Conservation (phyloP, 1,140 invertebrate species). For the Drosophila mojavensis region DNA sequence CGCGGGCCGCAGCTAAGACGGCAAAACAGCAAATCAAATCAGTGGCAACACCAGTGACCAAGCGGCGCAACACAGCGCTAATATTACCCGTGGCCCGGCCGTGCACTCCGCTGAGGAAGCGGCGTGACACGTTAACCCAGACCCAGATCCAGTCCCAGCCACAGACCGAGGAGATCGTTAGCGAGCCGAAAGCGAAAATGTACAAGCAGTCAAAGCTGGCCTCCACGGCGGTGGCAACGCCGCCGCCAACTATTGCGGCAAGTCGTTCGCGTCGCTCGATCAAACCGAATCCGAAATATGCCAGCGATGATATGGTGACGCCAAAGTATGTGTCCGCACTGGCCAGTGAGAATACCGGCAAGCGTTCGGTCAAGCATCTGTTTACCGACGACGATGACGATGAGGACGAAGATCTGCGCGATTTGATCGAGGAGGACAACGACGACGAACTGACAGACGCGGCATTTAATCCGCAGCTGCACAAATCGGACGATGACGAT, state of each 20-base stretch:
- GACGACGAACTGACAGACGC: conserved; percentile 62
- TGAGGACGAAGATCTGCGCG: conserved; percentile 45
- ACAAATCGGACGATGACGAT: conserved; percentile 74
- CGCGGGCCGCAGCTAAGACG: background rate
- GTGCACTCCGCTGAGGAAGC: conserved; percentile 10
- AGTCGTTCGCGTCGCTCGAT: conserved; percentile 77
- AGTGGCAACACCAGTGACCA: conserved; percentile 10
- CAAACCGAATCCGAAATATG: conserved; percentile 83
- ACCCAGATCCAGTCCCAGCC: no score
- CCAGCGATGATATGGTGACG: conserved; percentile 77
- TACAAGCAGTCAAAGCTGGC: conserved; percentile 47
- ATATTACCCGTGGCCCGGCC: background rate
- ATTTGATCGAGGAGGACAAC: conserved; percentile 45
- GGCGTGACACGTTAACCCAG: conserved; percentile 4
- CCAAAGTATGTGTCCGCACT: conserved; percentile 65
- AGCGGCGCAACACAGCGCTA: conserved; percentile 30
- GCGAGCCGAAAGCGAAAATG: conserved; percentile 46
- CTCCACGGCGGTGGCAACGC: conserved; percentile 21
- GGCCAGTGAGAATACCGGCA: conserved; percentile 7
- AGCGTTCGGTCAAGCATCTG: conserved; percentile 41
- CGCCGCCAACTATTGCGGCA: conserved; percentile 75
- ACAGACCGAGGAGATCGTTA: background rate
- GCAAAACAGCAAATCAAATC: background rate
- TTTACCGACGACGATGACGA: conserved; percentile 56
- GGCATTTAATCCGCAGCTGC: conserved; percentile 68